Evolutionary conservation across 1,140 invertebrate genomes (phyloP).

Genomic region (Monochamus saltuarius): DNA sequence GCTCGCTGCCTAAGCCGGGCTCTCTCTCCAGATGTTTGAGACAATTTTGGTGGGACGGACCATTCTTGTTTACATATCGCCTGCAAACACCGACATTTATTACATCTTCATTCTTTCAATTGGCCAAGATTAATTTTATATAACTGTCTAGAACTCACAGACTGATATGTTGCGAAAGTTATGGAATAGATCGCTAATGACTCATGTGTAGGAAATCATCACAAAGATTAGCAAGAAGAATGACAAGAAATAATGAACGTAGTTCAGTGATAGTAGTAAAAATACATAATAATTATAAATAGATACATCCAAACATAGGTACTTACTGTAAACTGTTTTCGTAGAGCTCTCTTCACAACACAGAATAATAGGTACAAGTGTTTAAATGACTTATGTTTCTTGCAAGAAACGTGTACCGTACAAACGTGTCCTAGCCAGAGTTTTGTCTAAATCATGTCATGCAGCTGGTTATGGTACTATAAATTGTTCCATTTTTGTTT

Average conservation of each 20-base stretch:
- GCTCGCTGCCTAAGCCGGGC: conserved; percentile 18
- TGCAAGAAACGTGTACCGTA: too few relatives aligned
- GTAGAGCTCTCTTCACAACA: too few relatives aligned
- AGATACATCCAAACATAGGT: too few relatives aligned
- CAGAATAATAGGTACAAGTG: too few relatives aligned
- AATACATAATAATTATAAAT: background rate
- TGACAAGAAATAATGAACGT: background rate
- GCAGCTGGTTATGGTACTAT: too few relatives aligned
- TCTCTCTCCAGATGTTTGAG: conserved; percentile 38
- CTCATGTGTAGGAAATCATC: background rate
- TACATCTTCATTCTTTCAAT: background rate
- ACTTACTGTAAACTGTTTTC: too few relatives aligned
- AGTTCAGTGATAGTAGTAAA: background rate
- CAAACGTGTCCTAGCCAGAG: background rate
- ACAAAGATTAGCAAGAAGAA: background rate
- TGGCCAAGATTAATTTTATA: conserved; percentile 12
- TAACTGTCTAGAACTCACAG: background rate
- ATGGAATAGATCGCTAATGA: background rate
- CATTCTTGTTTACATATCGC: conserved; percentile 22
- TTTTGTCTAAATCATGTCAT: background rate
- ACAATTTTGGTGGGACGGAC: conserved; percentile 30
- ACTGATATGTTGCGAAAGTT: background rate
- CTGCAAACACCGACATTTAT: conserved; percentile 16
- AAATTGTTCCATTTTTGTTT: too few relatives aligned
- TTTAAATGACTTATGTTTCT: too few relatives aligned